Evolutionary conservation across 2,113 vertebrate species (phyloP).

Genomic region (Mesoclemmys tuberculata): DNA sequence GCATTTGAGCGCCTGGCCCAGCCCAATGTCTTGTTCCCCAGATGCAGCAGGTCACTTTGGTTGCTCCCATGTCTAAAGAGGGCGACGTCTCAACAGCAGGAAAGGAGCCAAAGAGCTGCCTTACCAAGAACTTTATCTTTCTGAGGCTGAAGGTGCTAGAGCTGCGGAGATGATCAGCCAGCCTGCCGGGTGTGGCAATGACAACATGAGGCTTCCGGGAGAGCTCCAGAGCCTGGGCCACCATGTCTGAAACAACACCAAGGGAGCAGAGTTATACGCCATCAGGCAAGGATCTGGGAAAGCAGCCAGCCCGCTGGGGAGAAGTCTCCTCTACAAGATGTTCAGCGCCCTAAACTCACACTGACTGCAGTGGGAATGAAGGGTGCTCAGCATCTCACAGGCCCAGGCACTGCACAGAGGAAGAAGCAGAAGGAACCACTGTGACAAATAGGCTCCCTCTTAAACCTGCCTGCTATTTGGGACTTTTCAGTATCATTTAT

Average conservation of each 20-base stretch:
- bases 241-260: conserved; percentile 84
- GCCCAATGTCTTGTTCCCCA: background rate
- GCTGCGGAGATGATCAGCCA: conserved; percentile 94
- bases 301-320: background rate
- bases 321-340: background rate
- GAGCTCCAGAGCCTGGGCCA: conserved; percentile 88
- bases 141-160: conserved; percentile 90
- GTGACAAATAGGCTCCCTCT: background rate
- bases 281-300: fast-evolving
- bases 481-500: background rate
- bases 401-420: background rate
- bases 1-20: no score
- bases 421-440: background rate
- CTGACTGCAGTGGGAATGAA: background rate
- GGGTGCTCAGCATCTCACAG: background rate
- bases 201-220: conserved; percentile 92
- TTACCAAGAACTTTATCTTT: conserved; percentile 89
- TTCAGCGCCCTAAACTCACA: no score
- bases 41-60: no score
- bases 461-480: background rate
- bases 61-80: background rate
- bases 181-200: conserved; percentile 90
- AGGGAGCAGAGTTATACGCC: fast-evolving
- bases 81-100: fast-evolving
- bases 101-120: fast-evolving